Evolutionary conservation across 2,797 vertebrate species (phyloP).

Genomic region (Nothura maculosa): DNA sequence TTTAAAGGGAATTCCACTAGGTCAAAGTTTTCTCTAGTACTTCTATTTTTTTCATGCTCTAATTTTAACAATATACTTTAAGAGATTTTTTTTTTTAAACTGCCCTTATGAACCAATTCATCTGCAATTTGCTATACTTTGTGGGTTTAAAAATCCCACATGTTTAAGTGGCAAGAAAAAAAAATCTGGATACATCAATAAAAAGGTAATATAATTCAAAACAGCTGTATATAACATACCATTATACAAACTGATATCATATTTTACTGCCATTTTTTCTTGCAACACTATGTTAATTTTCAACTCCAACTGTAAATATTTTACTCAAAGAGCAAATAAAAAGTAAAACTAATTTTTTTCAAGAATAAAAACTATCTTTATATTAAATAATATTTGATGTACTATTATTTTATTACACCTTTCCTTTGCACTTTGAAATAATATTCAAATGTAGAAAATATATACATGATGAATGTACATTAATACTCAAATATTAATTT

Average conservation of each 20-base stretch:
- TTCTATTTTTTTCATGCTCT: conserved; percentile 45
- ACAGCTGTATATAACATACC: conserved; percentile 79
- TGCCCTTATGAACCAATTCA: conserved; percentile 79
- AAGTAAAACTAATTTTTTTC: background rate
- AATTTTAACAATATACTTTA: conserved; percentile 70
- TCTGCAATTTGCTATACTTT: conserved; percentile 83
- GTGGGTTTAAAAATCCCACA: conserved; percentile 74
- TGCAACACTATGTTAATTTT: conserved; percentile 68
- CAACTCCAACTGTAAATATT: conserved; percentile 40
- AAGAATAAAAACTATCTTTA: background rate
- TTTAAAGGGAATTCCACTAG: conserved; percentile 66
- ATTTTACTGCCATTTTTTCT: conserved; percentile 65
- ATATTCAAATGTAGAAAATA: background rate
- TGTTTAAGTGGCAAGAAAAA: conserved; percentile 79
- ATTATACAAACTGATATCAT: conserved; percentile 82
- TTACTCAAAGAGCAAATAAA: conserved; percentile 41
- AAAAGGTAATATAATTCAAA: conserved; percentile 81
- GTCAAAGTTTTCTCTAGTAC: conserved; percentile 70
- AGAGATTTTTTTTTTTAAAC: conserved; percentile 57
- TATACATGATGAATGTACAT: background rate
- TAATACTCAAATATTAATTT: background rate
- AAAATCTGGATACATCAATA: conserved; percentile 79
- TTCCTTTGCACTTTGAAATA: background rate
- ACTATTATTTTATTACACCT: background rate
- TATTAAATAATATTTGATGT: background rate